A percentile compares a stretch with the other conserved stretches of the same genome.
phyloP scores from a whole-genome alignment of 2,113 vertebrate species.

The Mirounga angustirostris region DNA sequence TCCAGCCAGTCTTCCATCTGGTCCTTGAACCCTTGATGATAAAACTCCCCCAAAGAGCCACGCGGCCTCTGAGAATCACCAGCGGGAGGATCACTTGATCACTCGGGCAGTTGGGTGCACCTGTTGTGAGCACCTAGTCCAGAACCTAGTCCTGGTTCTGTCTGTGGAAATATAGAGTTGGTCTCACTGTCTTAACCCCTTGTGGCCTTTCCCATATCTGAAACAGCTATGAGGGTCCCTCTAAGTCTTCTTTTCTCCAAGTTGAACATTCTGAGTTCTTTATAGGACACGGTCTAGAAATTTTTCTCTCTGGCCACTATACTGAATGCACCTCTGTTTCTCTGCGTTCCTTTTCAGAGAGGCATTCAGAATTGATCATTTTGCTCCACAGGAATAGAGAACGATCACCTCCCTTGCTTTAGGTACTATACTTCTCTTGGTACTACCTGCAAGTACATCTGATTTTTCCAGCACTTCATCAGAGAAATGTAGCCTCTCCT shows the following conservation, averaged over 20 bases:
- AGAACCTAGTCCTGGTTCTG: background rate
- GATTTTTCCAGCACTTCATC: background rate
- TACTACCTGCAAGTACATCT: background rate
- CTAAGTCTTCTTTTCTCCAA: background rate
- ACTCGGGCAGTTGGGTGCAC: fast-evolving
- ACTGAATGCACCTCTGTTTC: background rate
- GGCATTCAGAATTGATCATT: background rate
- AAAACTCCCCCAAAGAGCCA: background rate
- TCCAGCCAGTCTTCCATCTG: background rate
- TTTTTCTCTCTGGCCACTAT: background rate
- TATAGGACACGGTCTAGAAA: background rate
- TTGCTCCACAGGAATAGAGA: background rate
- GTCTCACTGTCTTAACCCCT: background rate
- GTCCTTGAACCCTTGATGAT: background rate
- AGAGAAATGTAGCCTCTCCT: background rate
- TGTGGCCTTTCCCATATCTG: background rate
- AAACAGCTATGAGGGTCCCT: background rate
- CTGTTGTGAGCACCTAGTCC: background rate
- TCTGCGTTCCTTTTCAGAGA: background rate
- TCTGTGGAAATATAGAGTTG: background rate
- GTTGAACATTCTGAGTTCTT: background rate
- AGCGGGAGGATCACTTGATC: background rate
- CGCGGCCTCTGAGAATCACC: background rate
- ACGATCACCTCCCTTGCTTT: background rate
- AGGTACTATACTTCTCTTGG: background rate